Evolutionary conservation across 2,888 invertebrate species (phyloP).

Genomic region (Phyllotreta cruciferae): DNA sequence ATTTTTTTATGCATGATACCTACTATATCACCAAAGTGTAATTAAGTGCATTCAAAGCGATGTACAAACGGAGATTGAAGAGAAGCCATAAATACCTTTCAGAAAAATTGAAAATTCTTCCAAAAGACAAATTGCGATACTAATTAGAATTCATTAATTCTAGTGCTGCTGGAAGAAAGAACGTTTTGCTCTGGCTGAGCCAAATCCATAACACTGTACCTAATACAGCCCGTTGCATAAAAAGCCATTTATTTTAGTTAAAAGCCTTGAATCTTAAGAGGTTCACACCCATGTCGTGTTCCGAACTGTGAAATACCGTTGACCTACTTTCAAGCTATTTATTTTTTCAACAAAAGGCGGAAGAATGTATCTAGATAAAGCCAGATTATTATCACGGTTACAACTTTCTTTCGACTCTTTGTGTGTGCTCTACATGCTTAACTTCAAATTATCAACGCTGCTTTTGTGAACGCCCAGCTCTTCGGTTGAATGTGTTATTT

Average conservation of each 20-base stretch:
- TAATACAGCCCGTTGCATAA: slow-evolving; percentile 18
- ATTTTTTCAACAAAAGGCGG: slow-evolving; percentile 21
- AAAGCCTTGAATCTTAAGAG: slow-evolving; percentile 25
- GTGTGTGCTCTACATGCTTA: too few relatives aligned
- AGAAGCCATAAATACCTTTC: too few relatives aligned
- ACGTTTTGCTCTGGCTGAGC: background rate
- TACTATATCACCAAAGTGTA: too few relatives aligned
- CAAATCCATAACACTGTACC: slow-evolving; percentile 6
- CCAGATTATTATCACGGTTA: slow-evolving; percentile 20
- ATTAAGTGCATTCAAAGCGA: too few relatives aligned
- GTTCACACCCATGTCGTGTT: slow-evolving; percentile 27
- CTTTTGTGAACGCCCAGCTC: too few relatives aligned
- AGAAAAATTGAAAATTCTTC: too few relatives aligned
- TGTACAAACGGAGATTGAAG: too few relatives aligned
- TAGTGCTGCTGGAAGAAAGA: slow-evolving; percentile 1
- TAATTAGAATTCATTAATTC: slow-evolving; percentile 12
- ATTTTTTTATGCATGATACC: too few relatives aligned
- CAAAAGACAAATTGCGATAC: slow-evolving; percentile 3
- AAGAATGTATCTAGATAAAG: slow-evolving; percentile 18
- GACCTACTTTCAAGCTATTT: slow-evolving; percentile 26
- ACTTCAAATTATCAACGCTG: background rate
- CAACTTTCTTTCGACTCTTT: background rate
- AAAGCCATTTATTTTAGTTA: slow-evolving; percentile 27
- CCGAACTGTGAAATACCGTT: slow-evolving; percentile 24
- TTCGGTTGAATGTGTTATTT: too few relatives aligned